phyloP scores from a whole-genome alignment of 1,140 invertebrate genomes.

The Callitettix versicolor region DNA sequence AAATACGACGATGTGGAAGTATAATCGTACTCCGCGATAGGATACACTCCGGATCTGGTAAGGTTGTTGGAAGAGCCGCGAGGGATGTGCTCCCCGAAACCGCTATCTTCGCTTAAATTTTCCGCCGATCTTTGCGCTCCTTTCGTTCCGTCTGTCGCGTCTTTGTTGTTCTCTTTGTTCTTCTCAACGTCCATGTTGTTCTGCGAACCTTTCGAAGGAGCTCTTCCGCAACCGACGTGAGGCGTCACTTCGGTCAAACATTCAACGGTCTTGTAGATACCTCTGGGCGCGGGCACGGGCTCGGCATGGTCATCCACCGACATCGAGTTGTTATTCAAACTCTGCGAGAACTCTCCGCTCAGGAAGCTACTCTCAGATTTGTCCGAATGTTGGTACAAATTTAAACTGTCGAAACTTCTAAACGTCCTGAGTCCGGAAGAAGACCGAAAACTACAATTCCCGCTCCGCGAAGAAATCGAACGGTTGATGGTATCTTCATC shows the following conservation, averaged over 20 bases:
- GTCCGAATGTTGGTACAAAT: constrained; percentile 16
- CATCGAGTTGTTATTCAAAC: constrained; percentile 23
- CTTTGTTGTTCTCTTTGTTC: constrained; percentile 12
- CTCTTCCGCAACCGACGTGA: constrained; percentile 3
- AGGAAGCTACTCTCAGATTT: constrained; percentile 13
- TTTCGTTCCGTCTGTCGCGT: constrained; percentile 27
- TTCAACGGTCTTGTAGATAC: constrained; percentile 27
- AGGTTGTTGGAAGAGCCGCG: constrained; percentile 12
- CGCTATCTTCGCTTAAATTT: constrained; percentile 63
- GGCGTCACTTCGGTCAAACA: constrained; percentile 21
- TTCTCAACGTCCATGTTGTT: constrained; percentile 4
- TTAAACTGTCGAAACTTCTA: constrained; percentile 38
- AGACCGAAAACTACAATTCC: constrained; percentile 22
- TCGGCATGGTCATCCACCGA: constrained; percentile 13
- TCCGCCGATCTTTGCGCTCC: constrained; percentile 47
- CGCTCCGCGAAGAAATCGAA: constrained; percentile 22
- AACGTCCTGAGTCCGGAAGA: constrained; percentile 33
- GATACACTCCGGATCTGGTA: constrained; percentile 4
- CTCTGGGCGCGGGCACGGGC: constrained; percentile 1
- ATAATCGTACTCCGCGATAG: constrained; percentile 14
- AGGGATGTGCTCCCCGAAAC: constrained; percentile 51
- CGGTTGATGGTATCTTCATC: constrained; percentile 25
- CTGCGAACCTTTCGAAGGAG: background rate
- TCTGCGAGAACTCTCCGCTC: constrained; percentile 25
- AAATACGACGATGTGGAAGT: constrained; percentile 7